Conservation (phyloP, 30 jellyfish, hydroid and myxozoan genomes). For the Turritopsis rubra region DNA sequence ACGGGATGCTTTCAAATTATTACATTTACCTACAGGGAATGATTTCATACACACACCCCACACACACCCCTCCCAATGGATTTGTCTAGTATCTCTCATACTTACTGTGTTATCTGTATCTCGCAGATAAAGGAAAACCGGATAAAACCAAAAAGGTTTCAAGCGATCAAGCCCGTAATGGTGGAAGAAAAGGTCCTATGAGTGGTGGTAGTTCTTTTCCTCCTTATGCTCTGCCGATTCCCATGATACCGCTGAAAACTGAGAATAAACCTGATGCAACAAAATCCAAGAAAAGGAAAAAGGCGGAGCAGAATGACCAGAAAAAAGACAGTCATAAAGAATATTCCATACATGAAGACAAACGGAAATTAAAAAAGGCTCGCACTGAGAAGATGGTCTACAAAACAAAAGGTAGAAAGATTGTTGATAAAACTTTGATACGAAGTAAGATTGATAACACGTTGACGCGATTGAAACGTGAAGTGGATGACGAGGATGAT, state of each 20-base stretch:
- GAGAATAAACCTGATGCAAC: slow-evolving; percentile 5
- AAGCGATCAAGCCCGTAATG: slow-evolving; percentile 33
- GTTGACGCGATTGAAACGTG: neutral
- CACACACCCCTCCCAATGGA: no score
- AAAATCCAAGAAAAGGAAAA: neutral
- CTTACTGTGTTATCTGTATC: neutral
- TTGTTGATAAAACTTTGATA: neutral
- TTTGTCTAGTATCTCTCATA: no score
- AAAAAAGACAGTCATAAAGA: neutral
- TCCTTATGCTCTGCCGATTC: slow-evolving; percentile 80
- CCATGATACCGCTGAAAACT: slow-evolving; percentile 31
- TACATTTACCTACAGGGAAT: no score
- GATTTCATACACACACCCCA: no score
- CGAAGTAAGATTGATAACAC: neutral
- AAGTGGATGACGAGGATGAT: slow-evolving; percentile 7
- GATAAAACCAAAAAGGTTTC: slow-evolving; percentile 19
- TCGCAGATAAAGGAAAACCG: slow-evolving; percentile 2
- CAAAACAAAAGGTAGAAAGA: neutral
- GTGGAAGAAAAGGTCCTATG: slow-evolving; percentile 78
- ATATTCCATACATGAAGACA: neutral
- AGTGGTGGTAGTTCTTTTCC: slow-evolving; percentile 56
- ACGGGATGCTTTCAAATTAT: no score
- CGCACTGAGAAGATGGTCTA: neutral
- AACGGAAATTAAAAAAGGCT: neutral
- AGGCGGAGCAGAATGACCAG: neutral